Evolutionary conservation across 2,113 vertebrate genomes (phyloP).

Genomic region (Thunnus thynnus): DNA sequence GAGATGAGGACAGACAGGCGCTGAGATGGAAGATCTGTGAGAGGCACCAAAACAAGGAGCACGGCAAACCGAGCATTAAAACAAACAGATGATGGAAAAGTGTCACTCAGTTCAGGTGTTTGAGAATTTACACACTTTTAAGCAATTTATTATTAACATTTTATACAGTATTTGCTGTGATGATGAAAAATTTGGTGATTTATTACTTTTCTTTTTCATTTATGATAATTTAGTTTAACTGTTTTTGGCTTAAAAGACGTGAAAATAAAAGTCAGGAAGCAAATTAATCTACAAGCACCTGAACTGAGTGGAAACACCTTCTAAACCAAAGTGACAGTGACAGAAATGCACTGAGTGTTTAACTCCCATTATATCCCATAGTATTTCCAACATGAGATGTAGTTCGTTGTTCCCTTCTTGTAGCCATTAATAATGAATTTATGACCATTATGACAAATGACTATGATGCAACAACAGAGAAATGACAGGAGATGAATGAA

Average conservation of each 20-base stretch:
- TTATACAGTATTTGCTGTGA: not conserved
- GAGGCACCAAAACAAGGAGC: constrained; percentile 7
- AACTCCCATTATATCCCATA: constrained; percentile 28
- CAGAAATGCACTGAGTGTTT: constrained; percentile 4
- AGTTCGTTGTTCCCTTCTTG: not conserved
- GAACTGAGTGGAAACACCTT: constrained; percentile 20
- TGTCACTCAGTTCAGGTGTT: constrained; percentile 52
- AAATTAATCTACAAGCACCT: constrained; percentile 13
- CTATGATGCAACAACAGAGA: constrained; percentile 1
- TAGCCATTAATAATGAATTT: not conserved
- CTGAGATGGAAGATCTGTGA: constrained; percentile 18
- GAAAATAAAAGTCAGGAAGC: not conserved
- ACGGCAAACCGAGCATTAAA: not conserved
- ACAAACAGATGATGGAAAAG: constrained; percentile 6
- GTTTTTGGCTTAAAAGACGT: too few relatives aligned
- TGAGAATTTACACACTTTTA: not conserved
- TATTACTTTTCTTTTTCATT: not conserved
- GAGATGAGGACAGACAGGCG: constrained; percentile 44
- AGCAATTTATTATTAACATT: not conserved
- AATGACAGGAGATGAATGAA: constrained; percentile 1
- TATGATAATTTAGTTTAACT: not conserved
- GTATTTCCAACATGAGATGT: not conserved
- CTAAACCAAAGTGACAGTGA: constrained; percentile 13
- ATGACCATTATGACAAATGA: not conserved
- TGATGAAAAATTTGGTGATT: not conserved